Base-by-base conservation (phyloP, 2,797 vertebrate species). In the Coendou prehensilis region DNA sequence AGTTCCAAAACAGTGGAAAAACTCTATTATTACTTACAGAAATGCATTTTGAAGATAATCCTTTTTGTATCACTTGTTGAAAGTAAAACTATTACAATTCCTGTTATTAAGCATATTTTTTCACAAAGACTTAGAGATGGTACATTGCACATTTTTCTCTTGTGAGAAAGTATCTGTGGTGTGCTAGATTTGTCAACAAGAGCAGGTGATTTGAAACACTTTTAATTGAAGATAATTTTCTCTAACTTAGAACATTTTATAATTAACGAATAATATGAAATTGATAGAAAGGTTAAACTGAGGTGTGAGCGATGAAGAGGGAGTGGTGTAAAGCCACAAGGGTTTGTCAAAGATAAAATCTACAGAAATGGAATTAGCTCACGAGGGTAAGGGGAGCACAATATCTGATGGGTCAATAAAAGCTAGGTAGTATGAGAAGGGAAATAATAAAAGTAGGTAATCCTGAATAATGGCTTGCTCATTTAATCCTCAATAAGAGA, bases 21-120 rank as follows among this genome's bases (percentile, higher is more conserved):
- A 4, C 4, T 50, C 61, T 41, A 47, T 22, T 17, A 75, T n/a
- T 57, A 94, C 59, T 76, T 59, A 5, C 63, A 61, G 89, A 96
- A 87, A 93, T 33, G 2, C 23, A 90, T 92, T 92, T 87, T 87
- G 47, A 79, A 93, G 41, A 79, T 71, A 75, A 86, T 76, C 15
- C 0, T 84, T 88, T 15, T 33, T 75, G 14, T 50, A 63, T 73
- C 8, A 61, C 69, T 63, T 4, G 26, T 67, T 57, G 4, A 84
- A 94, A 56, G 23, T 69, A 83, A 93, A 94, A 91, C 54, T 28
- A 6, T 67, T 63, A 57, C 0, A 67, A 61, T 23, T 50, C 22
- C 41, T 95, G 15, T 20, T 80, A 59, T 64, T 76, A 90, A 82
- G 37, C 57, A 8, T 76, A 9, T 64, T 96, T 69, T 96, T 87